Percentiles rank a stretch among this genome's conserved stretches.
These are phyloP conservation scores for Leucopternis melanops DNA, from an alignment of 2,113 vertebrate species.

Conservation along the genomic window DNA sequence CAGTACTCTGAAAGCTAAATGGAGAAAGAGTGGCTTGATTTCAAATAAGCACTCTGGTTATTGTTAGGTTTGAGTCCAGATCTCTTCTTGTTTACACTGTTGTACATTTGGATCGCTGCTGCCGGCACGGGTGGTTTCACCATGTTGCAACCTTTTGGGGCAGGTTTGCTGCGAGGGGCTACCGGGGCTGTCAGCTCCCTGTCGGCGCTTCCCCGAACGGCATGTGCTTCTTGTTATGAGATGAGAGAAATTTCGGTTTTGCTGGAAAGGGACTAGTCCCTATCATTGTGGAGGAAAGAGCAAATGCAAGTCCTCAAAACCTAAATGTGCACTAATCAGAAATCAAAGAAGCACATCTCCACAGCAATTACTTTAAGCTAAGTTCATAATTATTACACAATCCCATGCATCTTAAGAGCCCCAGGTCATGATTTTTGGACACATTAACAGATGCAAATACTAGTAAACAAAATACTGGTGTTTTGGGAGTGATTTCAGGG, in stretches of 20 bases:
- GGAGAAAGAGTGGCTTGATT: background rate
- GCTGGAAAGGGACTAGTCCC: background rate
- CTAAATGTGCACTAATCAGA: background rate
- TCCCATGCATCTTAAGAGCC: background rate
- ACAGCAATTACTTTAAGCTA: background rate
- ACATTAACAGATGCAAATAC: background rate
- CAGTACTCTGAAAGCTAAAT: background rate
- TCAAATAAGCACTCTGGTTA: background rate
- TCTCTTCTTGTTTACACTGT: background rate
- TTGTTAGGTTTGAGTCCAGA: background rate
- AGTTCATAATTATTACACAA: background rate
- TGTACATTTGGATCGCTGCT: background rate
- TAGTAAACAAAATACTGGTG: background rate
- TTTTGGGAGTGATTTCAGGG: background rate
- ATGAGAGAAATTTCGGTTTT: background rate
- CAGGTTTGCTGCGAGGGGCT: background rate
- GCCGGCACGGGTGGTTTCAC: background rate
- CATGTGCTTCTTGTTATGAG: background rate
- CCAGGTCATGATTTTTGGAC: background rate
- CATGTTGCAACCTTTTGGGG: background rate
- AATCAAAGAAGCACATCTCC: background rate
- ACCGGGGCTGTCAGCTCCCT: background rate
- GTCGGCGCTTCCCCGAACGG: fast-evolving
- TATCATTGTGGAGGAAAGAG: background rate
- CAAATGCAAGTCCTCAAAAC: background rate